These are phyloP conservation scores for Monarcha castaneiventris DNA, from an alignment of 2,113 vertebrate species.

Conservation along the genomic window DNA sequence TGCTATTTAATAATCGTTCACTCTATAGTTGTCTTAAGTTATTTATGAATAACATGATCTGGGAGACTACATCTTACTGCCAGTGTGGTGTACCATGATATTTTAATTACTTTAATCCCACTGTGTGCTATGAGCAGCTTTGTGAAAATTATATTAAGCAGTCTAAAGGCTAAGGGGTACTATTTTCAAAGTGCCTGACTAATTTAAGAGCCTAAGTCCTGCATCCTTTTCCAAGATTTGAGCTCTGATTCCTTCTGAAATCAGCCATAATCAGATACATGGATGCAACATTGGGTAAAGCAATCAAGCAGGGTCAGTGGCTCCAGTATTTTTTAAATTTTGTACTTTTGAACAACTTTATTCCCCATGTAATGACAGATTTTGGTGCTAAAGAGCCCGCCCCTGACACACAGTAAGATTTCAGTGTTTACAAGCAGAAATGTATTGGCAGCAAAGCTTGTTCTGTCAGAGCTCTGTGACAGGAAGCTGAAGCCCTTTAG, in stretches of 20 bases:
- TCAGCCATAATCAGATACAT: not conserved
- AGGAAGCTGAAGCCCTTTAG: not conserved
- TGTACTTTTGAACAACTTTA: not conserved
- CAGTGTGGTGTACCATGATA: not conserved
- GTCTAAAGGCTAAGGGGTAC: not conserved
- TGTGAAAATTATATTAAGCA: slow-evolving; percentile 20
- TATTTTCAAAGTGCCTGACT: slow-evolving; percentile 9
- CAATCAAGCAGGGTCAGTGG: not conserved
- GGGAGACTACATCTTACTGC: not conserved
- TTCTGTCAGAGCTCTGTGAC: not conserved
- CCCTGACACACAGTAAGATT: not conserved
- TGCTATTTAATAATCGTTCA: not conserved
- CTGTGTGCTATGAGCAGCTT: slow-evolving; percentile 6
- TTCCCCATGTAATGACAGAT: not conserved
- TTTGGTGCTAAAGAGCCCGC: not conserved
- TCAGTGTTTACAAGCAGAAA: not conserved
- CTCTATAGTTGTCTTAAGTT: not conserved
- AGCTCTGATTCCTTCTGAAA: not conserved
- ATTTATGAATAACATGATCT: slow-evolving; percentile 22
- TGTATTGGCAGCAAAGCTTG: not conserved
- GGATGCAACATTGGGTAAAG: not conserved
- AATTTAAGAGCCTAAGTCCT: not conserved
- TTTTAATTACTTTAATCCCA: slow-evolving; percentile 35
- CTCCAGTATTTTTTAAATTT: not conserved
- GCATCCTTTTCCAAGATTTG: not conserved